Base-by-base conservation (phyloP, 2,113 vertebrate species). In the Gavia stellata region DNA sequence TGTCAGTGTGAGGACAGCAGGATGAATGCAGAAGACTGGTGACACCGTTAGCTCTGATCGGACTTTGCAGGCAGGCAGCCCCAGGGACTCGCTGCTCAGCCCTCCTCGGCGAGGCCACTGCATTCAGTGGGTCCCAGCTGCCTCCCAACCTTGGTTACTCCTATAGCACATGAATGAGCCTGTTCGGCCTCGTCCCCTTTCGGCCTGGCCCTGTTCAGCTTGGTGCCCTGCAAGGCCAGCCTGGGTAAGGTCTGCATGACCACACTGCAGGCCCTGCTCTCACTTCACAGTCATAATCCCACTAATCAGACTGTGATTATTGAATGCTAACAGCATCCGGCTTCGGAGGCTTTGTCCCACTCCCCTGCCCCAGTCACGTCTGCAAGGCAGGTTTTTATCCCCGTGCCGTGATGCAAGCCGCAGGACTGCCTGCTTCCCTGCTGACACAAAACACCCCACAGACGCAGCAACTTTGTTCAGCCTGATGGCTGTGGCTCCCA, bases 171-270 rank as follows among this genome's bases (percentile, higher is more conserved):
- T 7, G 34, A 65, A 82, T 14, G 14, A 29, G 25, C 19, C 14
- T 9, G 4, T 24, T 49, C 25, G 15, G 45, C 17, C 24, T 67
- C 13, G 25, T 34, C 14, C 25, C 26, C 24, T 55, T 58, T 77
- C 0, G 0, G 13, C 26, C 71, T 28, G 34, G 12, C 15, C 20
- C 26, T 6, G 0, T 31, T 78, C 0, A 0, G 28, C 31, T 49
- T 0, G 0, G 12, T 10, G 26, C 29, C 33, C 42, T 15, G 49
- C 34, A 9, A 68, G 49, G 49, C 29, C 29, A 20, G 28, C 47
- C 28, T 28, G 61, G 17, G 42, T 40, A 45, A 52, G 14, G 36
- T 16, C 34, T 38, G 26, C 3, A 2, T 38, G 33, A 26, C 49
- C 31, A 6, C 1, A 5, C 14, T 26, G 58, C 58, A 47, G 25